phyloP scores from a whole-genome alignment of 2,113 vertebrate genomes.

The Diadophis punctatus region DNA sequence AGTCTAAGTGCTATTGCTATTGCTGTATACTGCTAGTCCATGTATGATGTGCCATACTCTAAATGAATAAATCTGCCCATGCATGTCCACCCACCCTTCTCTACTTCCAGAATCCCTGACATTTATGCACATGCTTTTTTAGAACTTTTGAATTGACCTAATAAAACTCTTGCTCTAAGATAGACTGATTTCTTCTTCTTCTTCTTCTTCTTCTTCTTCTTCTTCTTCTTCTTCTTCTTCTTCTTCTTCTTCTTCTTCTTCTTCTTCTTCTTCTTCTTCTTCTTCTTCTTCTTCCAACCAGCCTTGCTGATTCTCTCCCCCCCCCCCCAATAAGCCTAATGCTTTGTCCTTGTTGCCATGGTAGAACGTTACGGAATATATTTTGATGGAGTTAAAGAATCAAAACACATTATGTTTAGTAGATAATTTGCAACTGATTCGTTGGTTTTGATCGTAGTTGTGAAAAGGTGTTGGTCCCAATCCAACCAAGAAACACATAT shows the following conservation, averaged over 20 bases:
- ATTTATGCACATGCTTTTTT: background rate
- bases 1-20: too few relatives aligned
- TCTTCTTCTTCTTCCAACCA: background rate
- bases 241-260: too few relatives aligned
- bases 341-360: slow-evolving; percentile 25
- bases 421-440: background rate
- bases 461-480: background rate
- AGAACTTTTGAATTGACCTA: background rate
- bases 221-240: too few relatives aligned
- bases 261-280: too few relatives aligned
- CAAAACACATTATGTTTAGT: background rate
- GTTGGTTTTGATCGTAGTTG: background rate
- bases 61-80: background rate
- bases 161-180: background rate
- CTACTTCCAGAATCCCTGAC: background rate
- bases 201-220: too few relatives aligned
- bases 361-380: slow-evolving; percentile 27
- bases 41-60: background rate
- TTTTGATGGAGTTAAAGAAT: slow-evolving; percentile 17
- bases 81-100: too few relatives aligned
- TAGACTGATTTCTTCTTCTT: background rate
- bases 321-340: background rate
- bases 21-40: too few relatives aligned
- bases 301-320: background rate
- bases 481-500: background rate